These are phyloP conservation scores for Argyresthia goedartella DNA, from an alignment of 2,888 invertebrate species.

Conservation along the genomic window DNA sequence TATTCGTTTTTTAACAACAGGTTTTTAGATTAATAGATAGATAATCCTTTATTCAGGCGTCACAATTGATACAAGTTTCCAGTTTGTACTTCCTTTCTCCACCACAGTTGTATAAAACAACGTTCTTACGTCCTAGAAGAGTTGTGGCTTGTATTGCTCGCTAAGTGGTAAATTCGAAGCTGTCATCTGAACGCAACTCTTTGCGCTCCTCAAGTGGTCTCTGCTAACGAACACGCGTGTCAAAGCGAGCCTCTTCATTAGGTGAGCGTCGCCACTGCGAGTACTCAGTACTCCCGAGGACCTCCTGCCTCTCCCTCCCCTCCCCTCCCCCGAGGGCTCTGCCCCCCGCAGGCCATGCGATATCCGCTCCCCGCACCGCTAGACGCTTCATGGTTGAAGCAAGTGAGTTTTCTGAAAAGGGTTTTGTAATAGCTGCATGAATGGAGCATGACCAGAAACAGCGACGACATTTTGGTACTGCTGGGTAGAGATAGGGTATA, in stretches of 20 bases:
- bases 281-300: constrained; percentile 20
- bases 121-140: too few relatives aligned
- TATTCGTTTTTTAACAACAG: too few relatives aligned
- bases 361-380: too few relatives aligned
- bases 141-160: constrained; percentile 21
- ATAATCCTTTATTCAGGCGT: too few relatives aligned
- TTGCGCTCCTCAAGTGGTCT: constrained; percentile 56
- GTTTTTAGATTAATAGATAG: too few relatives aligned
- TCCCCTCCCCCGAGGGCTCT: constrained; percentile 12
- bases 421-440: not conserved
- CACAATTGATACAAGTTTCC: too few relatives aligned
- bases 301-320: constrained; percentile 17
- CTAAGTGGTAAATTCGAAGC: constrained; percentile 64
- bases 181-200: constrained; percentile 60
- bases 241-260: constrained; percentile 71
- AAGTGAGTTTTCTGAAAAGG: not conserved
- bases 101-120: too few relatives aligned
- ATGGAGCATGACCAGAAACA: too few relatives aligned
- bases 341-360: too few relatives aligned
- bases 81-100: too few relatives aligned
- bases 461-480: too few relatives aligned
- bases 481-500: too few relatives aligned
- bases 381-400: constrained; percentile 6
- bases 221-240: constrained; percentile 68
- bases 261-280: constrained; percentile 45